Base-by-base conservation (phyloP, 30 jellyfish, hydroid and myxozoan genomes). In the Cassiopea xamachana region DNA sequence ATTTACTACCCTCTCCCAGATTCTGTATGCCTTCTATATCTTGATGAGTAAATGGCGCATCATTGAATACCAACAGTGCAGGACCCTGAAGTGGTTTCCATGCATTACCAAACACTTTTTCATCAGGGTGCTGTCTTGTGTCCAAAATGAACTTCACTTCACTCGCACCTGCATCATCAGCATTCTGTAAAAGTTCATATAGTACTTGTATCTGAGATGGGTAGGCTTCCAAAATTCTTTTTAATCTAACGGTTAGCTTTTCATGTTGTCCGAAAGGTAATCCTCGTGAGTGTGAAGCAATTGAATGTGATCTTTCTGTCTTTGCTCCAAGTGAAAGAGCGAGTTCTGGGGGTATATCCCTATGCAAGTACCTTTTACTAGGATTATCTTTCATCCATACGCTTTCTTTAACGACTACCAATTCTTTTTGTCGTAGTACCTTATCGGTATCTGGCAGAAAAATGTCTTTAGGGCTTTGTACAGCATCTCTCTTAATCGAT, bases 131-230 rank as follows among this genome's bases (percentile, higher is more conserved):
- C 46, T 18, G 12, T 77, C 98, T 82, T 7, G 73, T 75, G 79
- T 93, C 98, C 12, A 89, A 51, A 1, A 89, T 71, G 64, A 93
- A 67, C 46, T 84, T 72, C 46, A 93, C 95, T 78, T 88, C 84
- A 1, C 89, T 93, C 45, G 98, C 98, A 7, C 94, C 95, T 2
- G 98, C 97, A 76, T 93, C 98, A 72, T 93, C 98, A 4, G 98
- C 98, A 89, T 93, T 93, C 83, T 93, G 98, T 81, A 93, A 73
- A 9, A 93, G 48, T 81, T 93, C 98, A 13, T 93, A 60, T 0
- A 92, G 81, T 48, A 93, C 82, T 46, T 88, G 92, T 55, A 82
- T 44, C 39, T 79, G 73, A 50, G 88, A 61, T 67, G 94, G 84
- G 86, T 93, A 93, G 15, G 97, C 95, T 13, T 81, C 90, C 70